Conservation (phyloP, 2,113 vertebrate species). For the Prietella phreatophila region DNA sequence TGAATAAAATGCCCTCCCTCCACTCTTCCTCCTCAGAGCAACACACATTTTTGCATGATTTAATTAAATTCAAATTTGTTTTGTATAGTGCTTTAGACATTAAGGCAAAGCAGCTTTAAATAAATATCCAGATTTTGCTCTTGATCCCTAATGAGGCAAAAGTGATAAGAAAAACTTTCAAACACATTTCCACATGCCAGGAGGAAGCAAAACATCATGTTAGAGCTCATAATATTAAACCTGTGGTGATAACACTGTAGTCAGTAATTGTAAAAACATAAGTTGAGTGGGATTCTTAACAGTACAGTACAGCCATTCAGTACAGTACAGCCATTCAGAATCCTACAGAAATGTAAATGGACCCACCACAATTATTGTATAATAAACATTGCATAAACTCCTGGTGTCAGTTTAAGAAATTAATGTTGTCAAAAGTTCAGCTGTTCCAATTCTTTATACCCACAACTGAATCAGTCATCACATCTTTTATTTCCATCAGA, state of each 20-base stretch:
- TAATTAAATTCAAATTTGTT: not conserved
- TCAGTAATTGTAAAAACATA: not conserved
- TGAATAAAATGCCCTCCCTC: not conserved
- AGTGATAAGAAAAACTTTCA: not conserved
- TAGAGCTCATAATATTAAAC: not conserved
- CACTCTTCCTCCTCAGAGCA: not conserved
- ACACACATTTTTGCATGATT: not conserved
- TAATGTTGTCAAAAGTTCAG: not conserved
- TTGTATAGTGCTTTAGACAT: not conserved
- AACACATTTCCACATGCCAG: not conserved
- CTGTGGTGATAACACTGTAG: not conserved
- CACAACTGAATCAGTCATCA: not conserved
- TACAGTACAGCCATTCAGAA: not conserved
- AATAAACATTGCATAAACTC: not conserved
- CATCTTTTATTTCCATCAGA: not conserved
- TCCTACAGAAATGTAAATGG: not conserved
- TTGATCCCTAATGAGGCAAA: not conserved
- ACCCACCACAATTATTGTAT: not conserved
- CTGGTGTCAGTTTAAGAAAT: not conserved
- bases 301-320: not conserved
- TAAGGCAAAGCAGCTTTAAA: not conserved
- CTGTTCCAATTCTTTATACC: not conserved
- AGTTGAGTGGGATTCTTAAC: not conserved
- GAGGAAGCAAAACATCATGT: not conserved
- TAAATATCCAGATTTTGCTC: not conserved